Conservation (phyloP, 2,888 invertebrate species). For the Epirrita christyi region DNA sequence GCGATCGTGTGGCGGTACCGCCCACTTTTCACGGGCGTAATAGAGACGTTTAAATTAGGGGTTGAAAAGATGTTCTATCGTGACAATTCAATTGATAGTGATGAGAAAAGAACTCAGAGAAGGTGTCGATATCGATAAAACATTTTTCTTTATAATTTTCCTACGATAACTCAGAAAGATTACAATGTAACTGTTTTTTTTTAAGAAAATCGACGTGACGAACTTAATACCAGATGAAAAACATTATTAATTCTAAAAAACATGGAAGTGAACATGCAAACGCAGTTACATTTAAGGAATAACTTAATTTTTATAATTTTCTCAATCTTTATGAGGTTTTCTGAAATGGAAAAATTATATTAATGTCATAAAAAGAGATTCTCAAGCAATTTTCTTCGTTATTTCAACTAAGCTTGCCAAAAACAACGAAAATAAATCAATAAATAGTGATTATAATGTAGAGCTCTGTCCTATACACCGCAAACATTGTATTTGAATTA, state of each 20-base stretch:
- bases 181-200: background rate
- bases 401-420: too few relatives aligned
- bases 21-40: conserved; percentile 20
- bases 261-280: too few relatives aligned
- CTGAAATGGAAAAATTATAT: too few relatives aligned
- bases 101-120: conserved; percentile 8
- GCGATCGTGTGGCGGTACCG: conserved; percentile 9
- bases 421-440: too few relatives aligned
- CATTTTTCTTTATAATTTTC: background rate
- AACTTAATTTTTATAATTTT: too few relatives aligned
- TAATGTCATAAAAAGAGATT: too few relatives aligned
- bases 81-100: conserved; percentile 25
- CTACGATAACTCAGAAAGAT: background rate
- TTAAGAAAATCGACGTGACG: background rate
- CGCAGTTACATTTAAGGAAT: too few relatives aligned
- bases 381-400: too few relatives aligned
- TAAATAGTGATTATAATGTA: too few relatives aligned
- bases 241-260: too few relatives aligned
- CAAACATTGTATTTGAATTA: conserved; percentile 7
- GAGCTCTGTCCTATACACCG: background rate
- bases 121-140: conserved; percentile 14
- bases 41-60: conserved; percentile 25
- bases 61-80: conserved; percentile 13
- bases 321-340: too few relatives aligned
- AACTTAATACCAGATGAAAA: background rate